Conservation (phyloP, 2,113 vertebrate species). For the Grallaria varia region DNA sequence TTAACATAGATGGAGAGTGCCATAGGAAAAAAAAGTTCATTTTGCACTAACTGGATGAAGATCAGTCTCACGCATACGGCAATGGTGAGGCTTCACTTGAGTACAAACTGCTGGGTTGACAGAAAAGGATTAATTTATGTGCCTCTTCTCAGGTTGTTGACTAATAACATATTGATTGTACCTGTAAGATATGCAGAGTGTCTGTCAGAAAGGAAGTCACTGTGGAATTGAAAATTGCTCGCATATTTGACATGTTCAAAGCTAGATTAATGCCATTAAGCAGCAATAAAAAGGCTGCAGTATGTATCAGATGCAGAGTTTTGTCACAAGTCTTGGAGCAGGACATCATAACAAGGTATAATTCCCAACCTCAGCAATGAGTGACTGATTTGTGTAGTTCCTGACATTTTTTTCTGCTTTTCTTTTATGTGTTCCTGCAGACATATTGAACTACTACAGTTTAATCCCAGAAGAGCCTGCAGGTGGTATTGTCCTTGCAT, state of each 20-base stretch:
- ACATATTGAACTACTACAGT: slow-evolving; percentile 72
- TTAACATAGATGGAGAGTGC: slow-evolving; percentile 56
- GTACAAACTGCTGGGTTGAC: slow-evolving; percentile 77
- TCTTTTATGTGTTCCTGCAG: slow-evolving; percentile 68
- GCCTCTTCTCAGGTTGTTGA: slow-evolving; percentile 83
- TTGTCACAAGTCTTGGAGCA: slow-evolving; percentile 3
- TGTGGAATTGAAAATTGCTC: slow-evolving; percentile 77
- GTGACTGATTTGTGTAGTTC: slow-evolving; percentile 58
- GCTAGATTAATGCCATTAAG: slow-evolving; percentile 68
- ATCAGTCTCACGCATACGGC: slow-evolving; percentile 53
- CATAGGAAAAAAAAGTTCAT: slow-evolving; percentile 62
- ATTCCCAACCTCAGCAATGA: not conserved
- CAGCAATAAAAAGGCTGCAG: slow-evolving; percentile 11
- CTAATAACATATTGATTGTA: slow-evolving; percentile 93
- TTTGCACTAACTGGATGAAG: slow-evolving; percentile 79
- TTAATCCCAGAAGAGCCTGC: slow-evolving; percentile 78
- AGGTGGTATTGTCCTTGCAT: slow-evolving; percentile 81
- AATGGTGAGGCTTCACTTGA: slow-evolving; percentile 63
- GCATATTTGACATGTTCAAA: slow-evolving; percentile 76
- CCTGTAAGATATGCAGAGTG: slow-evolving; percentile 86
- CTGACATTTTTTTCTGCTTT: not conserved
- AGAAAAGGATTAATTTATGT: slow-evolving; percentile 89
- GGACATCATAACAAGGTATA: not conserved
- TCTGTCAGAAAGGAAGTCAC: slow-evolving; percentile 76
- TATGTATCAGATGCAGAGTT: slow-evolving; percentile 6